Conservation (phyloP, 2,113 vertebrate species). For the Ondatra zibethicus region DNA sequence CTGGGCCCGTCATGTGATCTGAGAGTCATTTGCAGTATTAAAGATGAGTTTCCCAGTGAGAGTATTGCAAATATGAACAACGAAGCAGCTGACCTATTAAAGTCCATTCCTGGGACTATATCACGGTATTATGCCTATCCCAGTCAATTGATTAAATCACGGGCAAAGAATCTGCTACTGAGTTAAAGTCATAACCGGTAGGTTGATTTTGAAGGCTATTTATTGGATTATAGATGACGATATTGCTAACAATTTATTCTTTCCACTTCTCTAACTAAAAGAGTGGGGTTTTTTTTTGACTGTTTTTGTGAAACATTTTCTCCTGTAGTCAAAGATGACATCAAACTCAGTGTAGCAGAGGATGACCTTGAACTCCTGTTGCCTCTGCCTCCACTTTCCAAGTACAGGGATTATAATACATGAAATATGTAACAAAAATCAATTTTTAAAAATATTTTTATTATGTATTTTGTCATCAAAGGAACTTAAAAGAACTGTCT, state of each 20-base stretch:
- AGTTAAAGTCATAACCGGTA: neutral
- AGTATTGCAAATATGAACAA: neutral
- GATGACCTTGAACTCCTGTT: neutral
- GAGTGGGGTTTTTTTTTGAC: neutral
- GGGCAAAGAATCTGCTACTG: neutral
- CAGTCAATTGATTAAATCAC: neutral
- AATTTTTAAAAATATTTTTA: neutral
- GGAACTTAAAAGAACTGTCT: neutral
- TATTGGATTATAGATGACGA: neutral
- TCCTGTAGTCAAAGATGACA: neutral
- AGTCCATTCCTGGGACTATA: neutral
- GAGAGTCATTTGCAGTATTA: neutral
- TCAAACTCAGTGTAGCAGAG: too few species aligned
- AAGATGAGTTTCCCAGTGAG: neutral
- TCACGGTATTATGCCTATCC: neutral
- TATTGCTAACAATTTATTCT: neutral
- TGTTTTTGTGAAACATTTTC: neutral
- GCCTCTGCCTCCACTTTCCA: neutral
- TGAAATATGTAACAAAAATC: too few species aligned
- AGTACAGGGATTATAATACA: too few species aligned
- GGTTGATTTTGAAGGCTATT: neutral
- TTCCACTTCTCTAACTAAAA: neutral
- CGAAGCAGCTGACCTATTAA: neutral
- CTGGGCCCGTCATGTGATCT: neutral
- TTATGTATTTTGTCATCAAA: neutral